Evolutionary conservation across 1,140 invertebrate species (phyloP), one percentile per base, ranked within the genome.

Genomic region (Aphis gossypii): DNA sequence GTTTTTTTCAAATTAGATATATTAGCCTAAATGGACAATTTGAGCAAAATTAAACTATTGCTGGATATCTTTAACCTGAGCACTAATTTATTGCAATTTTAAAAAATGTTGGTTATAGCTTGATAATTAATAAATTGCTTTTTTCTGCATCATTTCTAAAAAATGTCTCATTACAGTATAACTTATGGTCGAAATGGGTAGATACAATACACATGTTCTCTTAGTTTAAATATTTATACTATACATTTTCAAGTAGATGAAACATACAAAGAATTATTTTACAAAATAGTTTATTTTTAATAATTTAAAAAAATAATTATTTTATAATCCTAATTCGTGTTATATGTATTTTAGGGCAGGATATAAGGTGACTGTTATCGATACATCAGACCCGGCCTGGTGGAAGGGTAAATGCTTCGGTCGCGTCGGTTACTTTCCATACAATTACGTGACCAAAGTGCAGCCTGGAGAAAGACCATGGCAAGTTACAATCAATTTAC

Each of bases 331-430:
- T 6, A 76, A 18, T 11, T n/a, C 6, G 30, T 76, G n/a, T 76
- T 18, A 5, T 76, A 3, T 48, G 9, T 87, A 11, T 92, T 21
- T 54, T 95, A 97, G 97, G 95, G 98, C 99, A 87, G 98, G 99
- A 7, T 98, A 98, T 96, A 99, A 99, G 95, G 97, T 99, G 44
- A 99, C 98, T 8, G 98, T 99, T 30, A 98, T 98, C 89, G 98
- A 99, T 95, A 99, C 98, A 54, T 98, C 98, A 0, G 98, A 99
- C 95, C 97, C 97, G 30, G 98, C 99, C 95, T 99, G 99, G 99
- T 99, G 98, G 98, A 98, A 98, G 96, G 98, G 98, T 51, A 99
- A 99, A 95, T 99, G 98, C 94, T 96, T 99, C 92, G 98, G 98
- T 30, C 97, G 97, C 94, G 96, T 97, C n/a, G 98, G 98, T 41